phyloP scores from a whole-genome alignment of 1,140 invertebrate species.

The Bombus fervidus region DNA sequence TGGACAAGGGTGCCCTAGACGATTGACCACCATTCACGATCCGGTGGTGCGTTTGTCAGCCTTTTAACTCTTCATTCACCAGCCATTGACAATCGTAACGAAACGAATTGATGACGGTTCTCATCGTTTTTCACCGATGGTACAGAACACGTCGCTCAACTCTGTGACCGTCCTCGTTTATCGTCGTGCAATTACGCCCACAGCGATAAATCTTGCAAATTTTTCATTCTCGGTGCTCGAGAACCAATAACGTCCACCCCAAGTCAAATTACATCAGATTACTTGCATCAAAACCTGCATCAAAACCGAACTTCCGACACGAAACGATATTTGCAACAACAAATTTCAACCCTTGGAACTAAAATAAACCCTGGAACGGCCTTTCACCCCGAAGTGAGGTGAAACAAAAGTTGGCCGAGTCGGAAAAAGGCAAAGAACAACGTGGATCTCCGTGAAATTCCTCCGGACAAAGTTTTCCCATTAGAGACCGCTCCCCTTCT shows the following conservation, averaged over 20 bases:
- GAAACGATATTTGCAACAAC: background rate
- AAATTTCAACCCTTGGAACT: background rate
- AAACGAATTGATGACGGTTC: slow-evolving; percentile 19
- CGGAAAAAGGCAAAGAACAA: background rate
- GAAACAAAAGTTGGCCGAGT: background rate
- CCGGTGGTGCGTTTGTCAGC: slow-evolving; percentile 18
- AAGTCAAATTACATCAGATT: background rate
- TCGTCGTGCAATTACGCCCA: background rate
- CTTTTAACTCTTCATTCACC: slow-evolving; percentile 41
- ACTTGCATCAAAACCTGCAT: background rate
- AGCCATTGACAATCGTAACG: slow-evolving; percentile 29
- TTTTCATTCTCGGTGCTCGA: background rate
- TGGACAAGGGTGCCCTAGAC: background rate
- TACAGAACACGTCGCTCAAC: background rate
- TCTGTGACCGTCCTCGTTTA: background rate
- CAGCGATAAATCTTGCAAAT: background rate
- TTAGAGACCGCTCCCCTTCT: slow-evolving; percentile 6
- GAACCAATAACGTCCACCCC: background rate
- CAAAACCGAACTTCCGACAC: too few species aligned
- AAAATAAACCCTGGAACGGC: background rate
- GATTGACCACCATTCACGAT: background rate
- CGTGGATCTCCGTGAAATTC: background rate
- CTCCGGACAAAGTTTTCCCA: slow-evolving; percentile 33
- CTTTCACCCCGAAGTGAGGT: background rate
- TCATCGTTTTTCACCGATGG: background rate